These are phyloP conservation scores for Calcarius ornatus DNA, from an alignment of 2,113 vertebrate genomes.

Conservation along the genomic window DNA sequence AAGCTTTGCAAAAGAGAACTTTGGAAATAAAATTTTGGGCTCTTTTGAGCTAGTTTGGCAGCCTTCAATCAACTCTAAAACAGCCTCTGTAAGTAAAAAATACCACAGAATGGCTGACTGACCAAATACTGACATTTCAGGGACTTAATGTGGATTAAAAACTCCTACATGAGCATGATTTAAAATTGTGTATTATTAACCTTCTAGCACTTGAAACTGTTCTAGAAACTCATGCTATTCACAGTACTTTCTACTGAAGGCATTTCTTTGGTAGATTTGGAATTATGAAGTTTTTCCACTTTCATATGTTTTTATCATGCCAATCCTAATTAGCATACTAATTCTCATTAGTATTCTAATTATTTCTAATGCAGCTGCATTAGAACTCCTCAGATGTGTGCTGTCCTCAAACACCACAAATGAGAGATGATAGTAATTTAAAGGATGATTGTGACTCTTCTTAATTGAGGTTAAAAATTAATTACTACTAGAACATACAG, in stretches of 20 bases:
- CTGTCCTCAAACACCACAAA: neutral
- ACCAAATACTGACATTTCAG: neutral
- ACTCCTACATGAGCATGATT: neutral
- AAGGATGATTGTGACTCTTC: neutral
- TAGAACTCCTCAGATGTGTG: neutral
- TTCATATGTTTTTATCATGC: neutral
- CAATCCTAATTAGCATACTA: neutral
- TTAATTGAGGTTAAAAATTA: neutral
- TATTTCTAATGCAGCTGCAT: neutral
- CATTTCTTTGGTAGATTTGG: neutral
- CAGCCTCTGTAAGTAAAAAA: neutral
- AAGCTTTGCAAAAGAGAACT: neutral
- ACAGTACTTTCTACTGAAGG: neutral
- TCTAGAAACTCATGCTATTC: neutral
- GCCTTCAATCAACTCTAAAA: neutral
- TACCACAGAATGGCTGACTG: neutral
- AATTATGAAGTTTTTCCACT: neutral
- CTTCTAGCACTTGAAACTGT: neutral
- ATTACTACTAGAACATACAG: neutral
- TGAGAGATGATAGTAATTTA: neutral
- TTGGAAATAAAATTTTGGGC: neutral
- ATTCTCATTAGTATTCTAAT: neutral
- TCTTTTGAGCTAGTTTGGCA: neutral
- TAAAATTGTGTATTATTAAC: neutral
- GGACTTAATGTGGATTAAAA: neutral